Evolutionary conservation across 2,113 vertebrate genomes (phyloP).

Genomic region (Euleptes europaea): DNA sequence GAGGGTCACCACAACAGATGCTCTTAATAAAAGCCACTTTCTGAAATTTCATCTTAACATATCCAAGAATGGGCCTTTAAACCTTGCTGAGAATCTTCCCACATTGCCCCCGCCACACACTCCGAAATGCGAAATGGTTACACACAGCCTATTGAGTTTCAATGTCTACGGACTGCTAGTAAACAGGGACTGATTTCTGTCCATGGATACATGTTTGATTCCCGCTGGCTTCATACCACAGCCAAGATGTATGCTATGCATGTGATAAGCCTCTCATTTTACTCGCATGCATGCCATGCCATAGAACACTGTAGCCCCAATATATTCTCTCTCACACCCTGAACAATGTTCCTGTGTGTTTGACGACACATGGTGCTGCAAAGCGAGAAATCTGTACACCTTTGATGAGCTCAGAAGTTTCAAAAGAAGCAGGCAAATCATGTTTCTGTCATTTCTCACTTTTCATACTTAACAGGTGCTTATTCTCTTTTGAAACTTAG

Average conservation of each 20-base stretch:
- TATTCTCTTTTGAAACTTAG: conserved; percentile 26
- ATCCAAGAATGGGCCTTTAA: neutral
- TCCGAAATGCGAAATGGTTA: conserved; percentile 32
- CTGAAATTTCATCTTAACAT: neutral
- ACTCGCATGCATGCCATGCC: neutral
- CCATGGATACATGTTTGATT: conserved; percentile 40
- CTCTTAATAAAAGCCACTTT: neutral
- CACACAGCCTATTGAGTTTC: conserved; percentile 42
- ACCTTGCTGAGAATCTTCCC: neutral
- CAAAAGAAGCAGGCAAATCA: neutral
- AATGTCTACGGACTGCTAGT: conserved; percentile 54
- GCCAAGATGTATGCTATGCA: neutral
- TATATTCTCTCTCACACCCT: neutral
- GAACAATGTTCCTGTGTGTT: neutral
- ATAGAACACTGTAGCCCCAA: neutral
- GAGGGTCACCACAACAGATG: neutral
- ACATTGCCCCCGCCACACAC: neutral
- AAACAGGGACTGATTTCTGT: conserved; percentile 42
- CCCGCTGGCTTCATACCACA: conserved; percentile 6
- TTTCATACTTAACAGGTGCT: conserved; percentile 32
- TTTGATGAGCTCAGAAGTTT: neutral
- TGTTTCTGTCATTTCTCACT: conserved; percentile 32
- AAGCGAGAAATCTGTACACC: neutral
- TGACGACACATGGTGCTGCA: neutral
- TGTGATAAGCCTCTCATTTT: neutral